Evolutionary conservation across 2,888 invertebrate genomes (phyloP).

Genomic region (Caenorhabditis drosophilae): DNA sequence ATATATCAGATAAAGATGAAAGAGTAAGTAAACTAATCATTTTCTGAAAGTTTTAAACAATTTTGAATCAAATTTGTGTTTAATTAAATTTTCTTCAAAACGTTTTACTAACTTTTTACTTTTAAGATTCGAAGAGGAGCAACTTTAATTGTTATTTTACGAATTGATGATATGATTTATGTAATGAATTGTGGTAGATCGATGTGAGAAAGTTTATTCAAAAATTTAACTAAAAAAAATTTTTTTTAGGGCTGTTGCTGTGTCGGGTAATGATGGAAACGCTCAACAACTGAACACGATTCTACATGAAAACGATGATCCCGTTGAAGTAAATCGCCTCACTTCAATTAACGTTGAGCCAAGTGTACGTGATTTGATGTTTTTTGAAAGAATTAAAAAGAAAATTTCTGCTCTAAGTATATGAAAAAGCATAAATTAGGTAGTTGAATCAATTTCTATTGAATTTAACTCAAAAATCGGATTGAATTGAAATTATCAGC

Average conservation of each 20-base stretch:
- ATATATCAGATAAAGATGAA: slow-evolving; percentile 25
- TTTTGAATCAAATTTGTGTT: neutral
- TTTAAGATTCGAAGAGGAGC: slow-evolving; percentile 82
- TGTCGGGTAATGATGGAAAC: neutral
- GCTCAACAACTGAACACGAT: slow-evolving; percentile 4
- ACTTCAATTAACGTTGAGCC: slow-evolving; percentile 11
- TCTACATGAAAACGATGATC: slow-evolving; percentile 28
- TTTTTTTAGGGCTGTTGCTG: slow-evolving; percentile 7
- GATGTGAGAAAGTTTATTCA: slow-evolving; percentile 29
- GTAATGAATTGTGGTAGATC: slow-evolving; percentile 82
- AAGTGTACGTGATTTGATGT: slow-evolving; percentile 5
- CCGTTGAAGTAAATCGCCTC: slow-evolving; percentile 13
- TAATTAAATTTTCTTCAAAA: too few relatives aligned
- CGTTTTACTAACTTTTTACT: too few relatives aligned
- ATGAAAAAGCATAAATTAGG: too few relatives aligned
- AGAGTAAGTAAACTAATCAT: slow-evolving; percentile 8
- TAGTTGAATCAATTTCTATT: too few relatives aligned
- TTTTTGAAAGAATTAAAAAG: too few relatives aligned
- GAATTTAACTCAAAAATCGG: too few relatives aligned
- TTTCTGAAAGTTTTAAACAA: neutral
- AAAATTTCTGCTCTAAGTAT: too few relatives aligned
- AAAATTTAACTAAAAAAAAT: slow-evolving; percentile 16
- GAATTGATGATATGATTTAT: slow-evolving; percentile 80
- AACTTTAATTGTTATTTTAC: slow-evolving; percentile 82
- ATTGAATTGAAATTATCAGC: too few relatives aligned